Conservation (phyloP, 2,113 vertebrate genomes). For the Bubo scandiacus region DNA sequence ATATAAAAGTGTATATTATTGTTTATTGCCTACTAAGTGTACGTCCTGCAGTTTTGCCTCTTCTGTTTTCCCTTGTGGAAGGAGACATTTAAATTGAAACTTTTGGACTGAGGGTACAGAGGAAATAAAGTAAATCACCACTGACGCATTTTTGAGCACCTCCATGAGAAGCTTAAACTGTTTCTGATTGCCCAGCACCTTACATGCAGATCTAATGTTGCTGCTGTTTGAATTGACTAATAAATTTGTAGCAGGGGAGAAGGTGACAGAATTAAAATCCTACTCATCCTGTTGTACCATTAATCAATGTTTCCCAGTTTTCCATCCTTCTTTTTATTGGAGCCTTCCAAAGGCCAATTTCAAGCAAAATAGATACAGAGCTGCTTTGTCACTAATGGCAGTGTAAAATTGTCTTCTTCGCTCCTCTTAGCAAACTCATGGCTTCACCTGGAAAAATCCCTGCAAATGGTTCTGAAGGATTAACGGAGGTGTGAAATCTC, state of each 20-base stretch:
- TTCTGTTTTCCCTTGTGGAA: not conserved
- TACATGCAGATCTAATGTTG: not conserved
- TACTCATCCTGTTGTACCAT: not conserved
- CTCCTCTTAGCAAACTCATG: not conserved
- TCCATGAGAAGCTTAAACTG: not conserved
- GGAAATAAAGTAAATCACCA: not conserved
- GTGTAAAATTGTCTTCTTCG: not conserved
- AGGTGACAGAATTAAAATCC: not conserved
- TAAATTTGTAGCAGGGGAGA: not conserved
- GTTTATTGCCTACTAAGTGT: not conserved
- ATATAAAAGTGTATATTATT: not conserved
- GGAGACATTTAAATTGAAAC: not conserved
- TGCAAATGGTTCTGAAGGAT: not conserved
- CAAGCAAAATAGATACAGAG: not conserved
- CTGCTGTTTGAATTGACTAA: not conserved
- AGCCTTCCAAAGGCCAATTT: not conserved
- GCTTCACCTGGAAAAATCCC: not conserved
- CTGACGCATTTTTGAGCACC: not conserved
- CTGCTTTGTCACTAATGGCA: not conserved
- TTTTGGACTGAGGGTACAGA: not conserved
- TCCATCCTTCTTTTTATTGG: not conserved
- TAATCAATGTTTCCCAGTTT: not conserved
- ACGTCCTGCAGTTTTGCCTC: not conserved
- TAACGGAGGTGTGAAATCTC: not conserved
- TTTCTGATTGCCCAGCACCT: not conserved